Base-by-base conservation (phyloP, 2,113 vertebrate genomes). In the Pomatostomus ruficeps region DNA sequence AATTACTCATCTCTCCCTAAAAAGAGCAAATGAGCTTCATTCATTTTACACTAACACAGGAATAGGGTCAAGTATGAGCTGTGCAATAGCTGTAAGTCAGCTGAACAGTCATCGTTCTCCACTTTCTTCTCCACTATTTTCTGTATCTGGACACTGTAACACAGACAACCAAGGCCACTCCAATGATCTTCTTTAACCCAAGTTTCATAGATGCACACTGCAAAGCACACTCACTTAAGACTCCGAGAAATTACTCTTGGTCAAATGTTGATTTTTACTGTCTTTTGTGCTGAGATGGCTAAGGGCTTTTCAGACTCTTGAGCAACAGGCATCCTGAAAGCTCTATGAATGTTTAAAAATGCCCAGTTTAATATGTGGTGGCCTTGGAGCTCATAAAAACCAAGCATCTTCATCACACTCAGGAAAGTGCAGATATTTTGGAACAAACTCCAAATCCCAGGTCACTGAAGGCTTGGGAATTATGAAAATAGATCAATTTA, bases 1-100 rank as follows among this genome's bases (percentile, higher is more conserved):
- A 77, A 90, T 83, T 83, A 93, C 71, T 95, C 82, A 73, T 54
- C 62, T 49, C 88, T 68, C 82, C 65, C 74, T 76, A 88, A 79
- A 84, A 88, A 62, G 42, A 79, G 66, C 67, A 87, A n/a, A 88
- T 29, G 62, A 28, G 45, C 49, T 73, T 83, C 54, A 61, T 73
- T 82, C 88, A 61, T 78, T 89, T 83, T 73, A 91, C 0, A 0
- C 67, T 75, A 90, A n/a, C 2, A 2, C 26, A 86, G 29, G 58
- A 86, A 95, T 8, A 20, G 43, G 71, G 63, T 93, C 82, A 67
- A 79, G 68, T 48, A 51, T 8, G 23, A 88, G 36, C 70, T 59
- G 31, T 40, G 55, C 4, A 3, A 66, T 11, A 89, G 63, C 58
- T 85, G 16, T 25, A 82, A 78, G 28, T 67, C 68, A 92, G 66